Percentiles rank a stretch among this genome's conserved stretches.
Evolutionary conservation across 53 echinoderm and acorn worm species (phyloP).

Genomic region (Pentamera pediparva): DNA sequence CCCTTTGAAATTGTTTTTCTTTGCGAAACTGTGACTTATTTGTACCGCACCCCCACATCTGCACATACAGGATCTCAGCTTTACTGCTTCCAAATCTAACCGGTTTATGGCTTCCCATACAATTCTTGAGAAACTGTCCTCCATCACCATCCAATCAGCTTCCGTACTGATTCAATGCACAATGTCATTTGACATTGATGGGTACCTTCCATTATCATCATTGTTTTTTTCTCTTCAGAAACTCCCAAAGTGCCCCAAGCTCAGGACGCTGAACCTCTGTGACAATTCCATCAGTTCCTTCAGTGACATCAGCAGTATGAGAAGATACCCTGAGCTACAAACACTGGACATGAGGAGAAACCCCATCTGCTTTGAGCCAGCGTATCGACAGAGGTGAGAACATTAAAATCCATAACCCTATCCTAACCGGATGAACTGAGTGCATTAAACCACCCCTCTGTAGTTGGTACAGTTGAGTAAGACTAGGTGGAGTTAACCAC

Average conservation of each 20-base stretch:
- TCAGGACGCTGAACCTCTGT: conserved; percentile 53
- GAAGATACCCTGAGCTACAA: conserved; percentile 28
- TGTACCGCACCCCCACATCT: neutral
- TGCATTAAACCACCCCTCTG: too few species aligned
- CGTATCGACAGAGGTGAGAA: conserved; percentile 81
- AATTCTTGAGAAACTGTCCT: too few species aligned
- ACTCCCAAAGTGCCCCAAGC: conserved; percentile 71
- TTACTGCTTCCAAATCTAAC: too few species aligned
- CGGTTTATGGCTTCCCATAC: too few species aligned
- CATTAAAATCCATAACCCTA: too few species aligned
- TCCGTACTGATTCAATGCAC: too few species aligned
- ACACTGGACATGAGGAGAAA: conserved; percentile 76
- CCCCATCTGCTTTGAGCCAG: conserved; percentile 68
- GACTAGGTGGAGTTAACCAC: too few species aligned
- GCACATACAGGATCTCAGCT: neutral
- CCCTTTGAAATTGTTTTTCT: neutral
- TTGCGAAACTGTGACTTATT: neutral
- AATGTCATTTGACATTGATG: too few species aligned
- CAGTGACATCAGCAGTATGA: conserved; percentile 52
- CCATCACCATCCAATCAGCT: too few species aligned
- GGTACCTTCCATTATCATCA: neutral
- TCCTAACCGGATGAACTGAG: too few species aligned
- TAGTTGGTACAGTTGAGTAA: too few species aligned
- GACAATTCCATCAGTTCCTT: conserved; percentile 84
- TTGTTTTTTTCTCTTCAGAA: conserved; percentile 41